Evolutionary conservation across 2,888 invertebrate species (phyloP), one percentile per base, ranked within the genome.

Genomic region (Nomada goodeniana): DNA sequence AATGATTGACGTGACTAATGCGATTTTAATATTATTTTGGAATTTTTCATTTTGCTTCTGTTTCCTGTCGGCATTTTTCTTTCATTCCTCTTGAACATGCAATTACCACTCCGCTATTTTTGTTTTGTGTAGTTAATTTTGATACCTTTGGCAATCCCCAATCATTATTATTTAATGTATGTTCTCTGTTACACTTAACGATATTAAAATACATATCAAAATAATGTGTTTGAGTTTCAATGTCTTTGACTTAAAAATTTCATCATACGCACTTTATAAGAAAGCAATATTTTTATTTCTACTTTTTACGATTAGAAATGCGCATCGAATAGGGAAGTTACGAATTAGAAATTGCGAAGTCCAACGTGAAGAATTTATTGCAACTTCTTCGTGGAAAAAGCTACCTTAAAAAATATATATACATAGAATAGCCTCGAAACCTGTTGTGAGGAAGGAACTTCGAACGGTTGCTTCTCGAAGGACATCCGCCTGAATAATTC

Each of bases 401-500:
- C n/a, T 29, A 47, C 44, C 11, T 26, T 10, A 59, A n/a, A 20
- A 15, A 20, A 10, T 10, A 47, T 47, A 64, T 59, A 65, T 4
- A 50, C 23, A n/a, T 0, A 18, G 26, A 67, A 50, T 59, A 59
- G 47, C n/a, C n/a, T 53, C 29, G 75, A 79, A 83, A 76, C 86
- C 78, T 61, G 59, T 65, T 44, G 65, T 60, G 68, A 76, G 79
- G 81, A 83, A 90, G 91, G 91, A 91, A 91, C 90, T 91, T 74
- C 89, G 89, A 89, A 60, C 88, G 88, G 83, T 77, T 89, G 87
- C 80, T 70, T 73, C 84, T 69, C 53, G 68, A 87, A 76, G 91
- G 92, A 92, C 87, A 90, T 90, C 85, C 91, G 89, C 91, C 88
- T 83, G 86, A 89, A 77, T 89, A 89, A 89, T 87, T 90, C 79